Base-by-base conservation (phyloP, 2,113 vertebrate genomes). In the Bostrychus sinensis region DNA sequence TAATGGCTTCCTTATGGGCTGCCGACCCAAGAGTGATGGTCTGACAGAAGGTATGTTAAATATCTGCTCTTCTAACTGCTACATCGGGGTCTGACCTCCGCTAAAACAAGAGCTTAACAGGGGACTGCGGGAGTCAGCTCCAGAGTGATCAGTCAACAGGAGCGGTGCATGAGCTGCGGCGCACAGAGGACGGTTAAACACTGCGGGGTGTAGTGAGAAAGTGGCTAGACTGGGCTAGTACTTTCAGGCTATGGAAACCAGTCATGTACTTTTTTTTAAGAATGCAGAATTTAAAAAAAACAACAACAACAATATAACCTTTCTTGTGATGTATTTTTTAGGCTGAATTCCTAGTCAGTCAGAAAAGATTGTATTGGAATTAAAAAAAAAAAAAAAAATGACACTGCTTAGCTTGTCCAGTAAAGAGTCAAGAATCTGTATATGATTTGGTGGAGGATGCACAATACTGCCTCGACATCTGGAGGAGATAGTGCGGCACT, bases 11-110 rank as follows among this genome's bases (percentile, higher is more conserved):
- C 91, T 92, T 91, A 92, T 92, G 92, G 90, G 84, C 80, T 86
- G 57, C 54, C 68, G 61, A 85, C 58, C 53, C 82, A 93, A 92
- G 93, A 95, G 89, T 84, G 85, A 91, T 77, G 81, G 89, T 90
- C 88, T 88, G 85, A 84, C 88, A 91, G 86, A 89, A 94, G 96
- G 95, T 98, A 96, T 95, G 96, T 89, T 89, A 94, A 90, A 78
- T 88, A 90, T 91, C 90, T 85, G 80, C 82, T 82, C 72, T 81
- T 87, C 84, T 83, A 86, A 90, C 88, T 86, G 83, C 88, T 90
- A 91, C 90, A 92, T 88, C 50, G 81, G 85, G 86, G 87, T 85
- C 62, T 86, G 88, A 90, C 89, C 90, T 86, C 76, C 81, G 72
- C 69, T 81, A 83, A 88, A 90, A 88, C 78, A 80, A 77, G 86